These are phyloP conservation scores for Telmatochromis sp. DNA, from an alignment of 2,113 vertebrate genomes.

Conservation along the genomic window DNA sequence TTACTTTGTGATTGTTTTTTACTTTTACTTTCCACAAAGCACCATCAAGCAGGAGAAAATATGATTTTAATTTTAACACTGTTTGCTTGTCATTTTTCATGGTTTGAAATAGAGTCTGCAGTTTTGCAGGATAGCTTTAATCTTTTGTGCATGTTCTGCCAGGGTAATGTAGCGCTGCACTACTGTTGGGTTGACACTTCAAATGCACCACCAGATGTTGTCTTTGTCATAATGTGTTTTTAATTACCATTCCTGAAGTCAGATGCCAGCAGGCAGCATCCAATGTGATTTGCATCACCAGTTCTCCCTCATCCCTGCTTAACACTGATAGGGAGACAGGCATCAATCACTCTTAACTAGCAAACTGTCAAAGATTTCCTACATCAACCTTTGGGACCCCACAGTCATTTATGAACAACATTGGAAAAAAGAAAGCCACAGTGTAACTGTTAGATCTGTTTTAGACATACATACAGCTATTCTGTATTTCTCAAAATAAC, in stretches of 20 bases:
- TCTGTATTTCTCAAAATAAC: neutral
- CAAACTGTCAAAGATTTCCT: neutral
- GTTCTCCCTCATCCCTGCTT: slow-evolving; percentile 36
- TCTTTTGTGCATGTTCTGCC: slow-evolving; percentile 25
- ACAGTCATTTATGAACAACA: neutral
- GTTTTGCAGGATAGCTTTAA: slow-evolving; percentile 23
- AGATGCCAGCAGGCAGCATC: slow-evolving; percentile 57
- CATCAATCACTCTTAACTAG: slow-evolving; percentile 67
- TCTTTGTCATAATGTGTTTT: slow-evolving; percentile 74
- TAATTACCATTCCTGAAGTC: slow-evolving; percentile 70
- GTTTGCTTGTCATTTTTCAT: neutral
- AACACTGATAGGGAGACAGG: slow-evolving; percentile 48
- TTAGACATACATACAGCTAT: neutral
- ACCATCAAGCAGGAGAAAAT: neutral
- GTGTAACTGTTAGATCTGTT: neutral
- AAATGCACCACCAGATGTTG: slow-evolving; percentile 69
- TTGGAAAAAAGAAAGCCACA: neutral
- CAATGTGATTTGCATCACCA: slow-evolving; percentile 51
- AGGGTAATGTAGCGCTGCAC: slow-evolving; percentile 14
- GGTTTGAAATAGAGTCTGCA: neutral
- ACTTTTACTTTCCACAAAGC: slow-evolving; percentile 5
- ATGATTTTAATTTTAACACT: neutral
- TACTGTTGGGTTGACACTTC: slow-evolving; percentile 26
- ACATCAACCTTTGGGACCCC: neutral
- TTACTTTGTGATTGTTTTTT: neutral